Base-by-base conservation (phyloP, 2,888 invertebrate species). In the Hemistola chrysoprasaria region DNA sequence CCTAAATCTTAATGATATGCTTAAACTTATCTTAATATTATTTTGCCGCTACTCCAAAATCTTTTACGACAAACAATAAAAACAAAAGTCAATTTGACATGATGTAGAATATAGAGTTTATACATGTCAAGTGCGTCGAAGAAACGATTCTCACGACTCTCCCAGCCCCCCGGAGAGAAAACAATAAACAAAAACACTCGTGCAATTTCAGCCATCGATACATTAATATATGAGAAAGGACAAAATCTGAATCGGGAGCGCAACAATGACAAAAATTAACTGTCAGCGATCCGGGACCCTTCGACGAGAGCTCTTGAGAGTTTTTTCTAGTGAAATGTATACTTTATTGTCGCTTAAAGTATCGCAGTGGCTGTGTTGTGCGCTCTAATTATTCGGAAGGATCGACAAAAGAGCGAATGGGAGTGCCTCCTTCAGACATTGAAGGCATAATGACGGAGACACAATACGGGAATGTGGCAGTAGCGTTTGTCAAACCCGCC, bases 301-400 rank as follows among this genome's bases (percentile, higher is more conserved):
- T 52, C 45, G 62, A 34, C 9, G 43, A 68, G 70, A 53, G 65
- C 71, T 62, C 81, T 85, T 59, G 65, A 81, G 56, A 67, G 16
- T 16, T 16, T 80, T 84, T 76, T 74, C 64, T 58, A 57, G 62
- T 78, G 87, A 76, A 87, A 87, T 81, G 78, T 86, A 87, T 82
- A 87, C 87, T 81, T 78, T 81, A 79, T 72, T 69, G 70, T 67
- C 61, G 55, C 56, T 68, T 52, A 60, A 69, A 68, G 70, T 63
- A 65, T 65, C 59, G 53, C 54, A 59, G 53, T 61, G 53, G 72
- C 76, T 71, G 37, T 72, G 70, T 63, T 67, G 62, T 71, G 72
- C 68, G 76, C 62, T 75, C 77, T 85, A 87, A 87, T 86, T 86
- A 87, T 87, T 84, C 83, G 84, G 84, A 83, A 83, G 78, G 72